Percentiles rank a stretch among this genome's conserved stretches.
Conservation (phyloP, 2,113 vertebrate genomes). For the Solenodon paradoxus region DNA sequence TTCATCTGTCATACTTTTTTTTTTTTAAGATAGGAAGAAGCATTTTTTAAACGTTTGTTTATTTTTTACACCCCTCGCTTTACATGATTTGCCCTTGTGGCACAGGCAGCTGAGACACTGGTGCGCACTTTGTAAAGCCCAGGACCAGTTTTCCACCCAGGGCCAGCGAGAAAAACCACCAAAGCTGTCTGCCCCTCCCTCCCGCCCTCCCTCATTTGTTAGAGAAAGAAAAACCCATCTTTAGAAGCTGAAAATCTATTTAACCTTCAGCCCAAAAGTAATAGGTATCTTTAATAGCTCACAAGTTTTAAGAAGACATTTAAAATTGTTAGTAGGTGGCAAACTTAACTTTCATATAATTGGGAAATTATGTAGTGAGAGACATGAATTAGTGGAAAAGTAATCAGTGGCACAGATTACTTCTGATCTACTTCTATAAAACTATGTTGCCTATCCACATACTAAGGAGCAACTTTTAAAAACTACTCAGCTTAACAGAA, state of each 20-base stretch:
- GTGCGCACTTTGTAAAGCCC: no score
- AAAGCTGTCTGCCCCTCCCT: no score
- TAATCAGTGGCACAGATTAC: not conserved
- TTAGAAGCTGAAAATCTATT: not conserved
- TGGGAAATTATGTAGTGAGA: slow-evolving; percentile 4
- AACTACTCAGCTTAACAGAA: not conserved
- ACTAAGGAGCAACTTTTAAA: not conserved
- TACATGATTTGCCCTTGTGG: no score
- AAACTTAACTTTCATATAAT: slow-evolving; percentile 39
- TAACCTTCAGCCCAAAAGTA: slow-evolving; percentile 4
- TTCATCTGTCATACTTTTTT: not conserved
- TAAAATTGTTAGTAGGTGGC: not conserved
- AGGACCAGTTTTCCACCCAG: no score
- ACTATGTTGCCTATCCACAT: not conserved
- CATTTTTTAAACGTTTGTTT: no score
- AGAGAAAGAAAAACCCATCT: no score
- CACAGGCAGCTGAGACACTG: no score
- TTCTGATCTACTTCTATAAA: slow-evolving; percentile 3
- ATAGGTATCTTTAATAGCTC: not conserved
- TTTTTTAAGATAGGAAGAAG: no score
- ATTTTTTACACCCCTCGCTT: no score
- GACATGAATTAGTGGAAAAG: not conserved
- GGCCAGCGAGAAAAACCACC: no score
- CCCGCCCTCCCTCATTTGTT: no score
- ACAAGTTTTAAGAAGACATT: slow-evolving; percentile 15